Conservation (phyloP, 2,797 vertebrate genomes). For the Acanthurus leucopareius region DNA sequence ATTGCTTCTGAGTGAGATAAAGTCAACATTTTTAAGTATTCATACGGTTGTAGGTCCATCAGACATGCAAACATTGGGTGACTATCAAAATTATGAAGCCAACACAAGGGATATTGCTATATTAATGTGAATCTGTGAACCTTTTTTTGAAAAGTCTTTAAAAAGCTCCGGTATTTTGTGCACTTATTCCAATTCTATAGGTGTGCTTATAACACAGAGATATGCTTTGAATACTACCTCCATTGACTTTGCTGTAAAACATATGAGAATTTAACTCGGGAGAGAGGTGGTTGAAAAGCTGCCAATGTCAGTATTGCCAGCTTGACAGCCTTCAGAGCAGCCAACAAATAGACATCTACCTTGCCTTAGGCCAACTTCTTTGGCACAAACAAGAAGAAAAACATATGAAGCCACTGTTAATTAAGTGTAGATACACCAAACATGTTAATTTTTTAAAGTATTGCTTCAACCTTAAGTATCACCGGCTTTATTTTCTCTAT, state of each 20-base stretch:
- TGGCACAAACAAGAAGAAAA: slow-evolving; percentile 46
- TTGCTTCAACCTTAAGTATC: slow-evolving; percentile 14
- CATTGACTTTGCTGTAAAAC: slow-evolving; percentile 13
- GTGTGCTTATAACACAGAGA: not conserved
- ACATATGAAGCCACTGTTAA: slow-evolving; percentile 56
- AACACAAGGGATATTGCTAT: too few relatives aligned
- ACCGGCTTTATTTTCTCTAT: not conserved
- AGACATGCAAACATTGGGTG: too few relatives aligned
- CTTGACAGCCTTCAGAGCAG: slow-evolving; percentile 41
- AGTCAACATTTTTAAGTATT: too few relatives aligned
- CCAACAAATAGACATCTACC: slow-evolving; percentile 55
- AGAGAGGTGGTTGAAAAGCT: slow-evolving; percentile 19
- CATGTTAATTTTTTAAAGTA: slow-evolving; percentile 40
- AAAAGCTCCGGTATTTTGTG: not conserved
- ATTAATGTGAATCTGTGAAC: too few relatives aligned
- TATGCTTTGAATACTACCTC: not conserved
- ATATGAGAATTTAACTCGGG: slow-evolving; percentile 12
- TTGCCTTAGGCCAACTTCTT: slow-evolving; percentile 50
- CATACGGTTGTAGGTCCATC: too few relatives aligned
- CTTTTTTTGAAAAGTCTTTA: not conserved
- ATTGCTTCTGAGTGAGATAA: too few relatives aligned
- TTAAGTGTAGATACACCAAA: slow-evolving; percentile 53
- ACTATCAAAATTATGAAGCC: too few relatives aligned
- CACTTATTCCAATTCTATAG: not conserved
- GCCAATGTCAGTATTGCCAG: slow-evolving; percentile 27